These are phyloP conservation scores for Contarinia nasturtii DNA, from an alignment of 1,140 invertebrate species.

Conservation along the genomic window DNA sequence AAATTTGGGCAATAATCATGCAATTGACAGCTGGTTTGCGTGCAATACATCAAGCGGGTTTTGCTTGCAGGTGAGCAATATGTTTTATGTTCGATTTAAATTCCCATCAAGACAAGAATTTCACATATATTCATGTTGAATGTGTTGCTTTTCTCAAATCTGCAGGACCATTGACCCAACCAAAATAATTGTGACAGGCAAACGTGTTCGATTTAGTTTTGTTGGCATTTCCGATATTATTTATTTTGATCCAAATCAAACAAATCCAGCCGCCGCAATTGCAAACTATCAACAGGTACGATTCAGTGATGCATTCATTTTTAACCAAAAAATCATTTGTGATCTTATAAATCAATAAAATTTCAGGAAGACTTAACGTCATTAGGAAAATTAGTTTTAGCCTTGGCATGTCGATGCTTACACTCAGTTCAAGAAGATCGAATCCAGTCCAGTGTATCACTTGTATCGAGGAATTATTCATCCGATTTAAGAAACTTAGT, in stretches of 20 bases:
- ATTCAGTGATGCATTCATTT: too few species aligned
- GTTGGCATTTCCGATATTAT: slow-evolving; percentile 69
- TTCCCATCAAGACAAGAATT: neutral
- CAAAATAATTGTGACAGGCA: slow-evolving; percentile 67
- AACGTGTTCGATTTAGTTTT: slow-evolving; percentile 60
- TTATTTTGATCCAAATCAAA: slow-evolving; percentile 46
- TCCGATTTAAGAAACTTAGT: slow-evolving; percentile 86
- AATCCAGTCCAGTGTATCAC: slow-evolving; percentile 69
- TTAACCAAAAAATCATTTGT: slow-evolving; percentile 3
- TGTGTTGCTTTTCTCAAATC: slow-evolving; percentile 19
- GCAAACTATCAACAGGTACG: slow-evolving; percentile 49
- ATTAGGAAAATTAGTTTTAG: slow-evolving; percentile 78
- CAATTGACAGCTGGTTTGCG: slow-evolving; percentile 88
- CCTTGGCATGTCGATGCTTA: slow-evolving; percentile 76
- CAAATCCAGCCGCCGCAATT: slow-evolving; percentile 43
- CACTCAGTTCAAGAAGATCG: slow-evolving; percentile 71
- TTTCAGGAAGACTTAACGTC: slow-evolving; percentile 80
- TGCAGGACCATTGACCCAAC: slow-evolving; percentile 68
- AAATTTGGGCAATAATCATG: slow-evolving; percentile 90
- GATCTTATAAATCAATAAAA: too few species aligned
- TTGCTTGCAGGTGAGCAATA: slow-evolving; percentile 41
- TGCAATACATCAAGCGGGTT: slow-evolving; percentile 68
- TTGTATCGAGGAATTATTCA: slow-evolving; percentile 77
- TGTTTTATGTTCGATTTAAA: too few species aligned
- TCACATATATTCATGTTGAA: neutral